Base-by-base conservation (phyloP, 1,140 invertebrate species). In the Caenorhabditis brenneri region DNA sequence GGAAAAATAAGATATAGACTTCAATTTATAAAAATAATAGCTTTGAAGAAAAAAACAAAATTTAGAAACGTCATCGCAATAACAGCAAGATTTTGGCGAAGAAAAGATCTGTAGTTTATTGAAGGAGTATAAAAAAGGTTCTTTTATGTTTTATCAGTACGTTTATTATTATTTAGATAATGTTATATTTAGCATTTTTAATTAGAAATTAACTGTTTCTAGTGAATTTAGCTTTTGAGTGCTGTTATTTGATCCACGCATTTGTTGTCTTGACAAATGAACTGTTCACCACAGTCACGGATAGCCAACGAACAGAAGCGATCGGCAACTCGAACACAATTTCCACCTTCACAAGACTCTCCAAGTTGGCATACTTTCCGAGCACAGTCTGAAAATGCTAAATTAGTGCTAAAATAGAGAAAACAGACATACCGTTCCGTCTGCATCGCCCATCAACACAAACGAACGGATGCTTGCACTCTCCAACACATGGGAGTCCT, bases 351-450 rank as follows among this genome's bases (percentile, higher is more conserved):
- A 81, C 88, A 89, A 4, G 89, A 48, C 81, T 89, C 88, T n/a
- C 90, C 90, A 36, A 89, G 53, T 84, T 89, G 88, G 65, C 88
- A 89, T 39, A 91, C 88, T 86, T 89, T 89, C 22, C 86, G 51
- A 53, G 53, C 36, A 83, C 88, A 89, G 55, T 89, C 88, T 89
- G 39, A 36, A 86, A 46, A 78, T 16, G 9, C 24, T 48, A n/a
- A 16, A 19, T 51, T 51, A 16, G 19, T 16, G 74, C 22, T 12
- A 51, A 33, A 29, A 3, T 79, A 55, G 29, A 24, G 31, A 12
- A 49, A 39, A 65, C 27, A 74, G 53, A 15, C 29, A 19, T 42
- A 88, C 88, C 87, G 79, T 90, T 88, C 82, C 85, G 65, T 31
- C 84, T 80, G 58, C 88, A 89, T 15, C 85, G 65, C n/a, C 88